Evolutionary conservation across 2,797 vertebrate species (phyloP).

Genomic region (Tapera naevia): DNA sequence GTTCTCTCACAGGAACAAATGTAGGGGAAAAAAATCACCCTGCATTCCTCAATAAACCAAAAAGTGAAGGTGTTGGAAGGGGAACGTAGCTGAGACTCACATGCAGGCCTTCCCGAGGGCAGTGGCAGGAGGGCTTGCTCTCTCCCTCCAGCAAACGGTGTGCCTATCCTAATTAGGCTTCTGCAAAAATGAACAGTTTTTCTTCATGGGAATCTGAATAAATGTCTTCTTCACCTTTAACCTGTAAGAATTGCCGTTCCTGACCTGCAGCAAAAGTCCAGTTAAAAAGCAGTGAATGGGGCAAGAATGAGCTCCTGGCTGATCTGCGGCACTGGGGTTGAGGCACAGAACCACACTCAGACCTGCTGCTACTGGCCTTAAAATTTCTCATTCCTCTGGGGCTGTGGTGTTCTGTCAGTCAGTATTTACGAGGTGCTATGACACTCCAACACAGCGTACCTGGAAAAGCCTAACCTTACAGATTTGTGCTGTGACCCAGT

Average conservation of each 20-base stretch:
- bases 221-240: background rate
- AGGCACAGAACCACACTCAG: background rate
- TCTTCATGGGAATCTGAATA: background rate
- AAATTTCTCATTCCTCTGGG: background rate
- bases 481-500: background rate
- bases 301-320: accelerated
- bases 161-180: background rate
- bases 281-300: background rate
- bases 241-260: background rate
- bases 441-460: accelerated
- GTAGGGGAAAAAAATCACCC: background rate
- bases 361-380: background rate
- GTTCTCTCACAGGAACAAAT: background rate
- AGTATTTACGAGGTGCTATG: background rate
- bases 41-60: background rate
- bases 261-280: background rate
- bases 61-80: background rate
- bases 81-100: background rate
- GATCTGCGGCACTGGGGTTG: background rate
- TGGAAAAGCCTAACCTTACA: background rate
- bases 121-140: background rate
- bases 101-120: accelerated
- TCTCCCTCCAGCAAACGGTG: background rate
- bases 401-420: background rate
- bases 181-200: background rate